Evolutionary conservation across 2,888 invertebrate species (phyloP), one percentile per base, ranked within the genome.

Genomic region (Phaedon cochleariae): DNA sequence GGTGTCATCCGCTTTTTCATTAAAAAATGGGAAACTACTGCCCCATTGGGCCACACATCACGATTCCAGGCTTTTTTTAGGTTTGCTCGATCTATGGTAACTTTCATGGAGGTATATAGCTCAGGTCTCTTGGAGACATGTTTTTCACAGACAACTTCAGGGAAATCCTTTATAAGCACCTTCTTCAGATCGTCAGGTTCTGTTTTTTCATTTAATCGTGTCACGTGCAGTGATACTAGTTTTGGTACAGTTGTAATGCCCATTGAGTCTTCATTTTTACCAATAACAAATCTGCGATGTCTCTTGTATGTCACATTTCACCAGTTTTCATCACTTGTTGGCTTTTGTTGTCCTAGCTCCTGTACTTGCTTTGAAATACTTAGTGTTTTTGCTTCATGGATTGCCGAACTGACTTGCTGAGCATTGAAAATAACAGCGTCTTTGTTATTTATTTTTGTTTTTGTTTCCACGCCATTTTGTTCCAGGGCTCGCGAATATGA

Each of bases 171-270:
- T 12, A 7, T 5, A 45, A 45, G n/a, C n/a, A 45, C 17, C 45
- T 45, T n/a, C n/a, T n/a, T n/a, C n/a, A n/a, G n/a, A n/a, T n/a
- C n/a, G n/a, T n/a, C n/a, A n/a, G n/a, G n/a, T n/a, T n/a, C n/a
- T n/a, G n/a, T n/a, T n/a, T n/a, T n/a, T n/a, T n/a, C n/a, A n/a
- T n/a, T n/a, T n/a, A n/a, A n/a, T n/a, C n/a, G n/a, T n/a, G 45
- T 45, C n/a, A 45, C 45, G n/a, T 45, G 45, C n/a, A 45, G 45
- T 45, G 45, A 45, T 45, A 45, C 45, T 17, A 45, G 45, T 45
- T 45, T 12, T 5, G 45, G 45, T 5, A 45, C 7, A 45, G 45
- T 45, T 5, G n/a, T 45, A 12, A 45, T 45, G n/a, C 45, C 45
- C 45, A 17, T 12, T 4, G 17, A n/a, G n/a, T n/a, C n/a, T n/a